phyloP scores from a whole-genome alignment of 2,113 vertebrate species.

The Prochilodus magdalenae region DNA sequence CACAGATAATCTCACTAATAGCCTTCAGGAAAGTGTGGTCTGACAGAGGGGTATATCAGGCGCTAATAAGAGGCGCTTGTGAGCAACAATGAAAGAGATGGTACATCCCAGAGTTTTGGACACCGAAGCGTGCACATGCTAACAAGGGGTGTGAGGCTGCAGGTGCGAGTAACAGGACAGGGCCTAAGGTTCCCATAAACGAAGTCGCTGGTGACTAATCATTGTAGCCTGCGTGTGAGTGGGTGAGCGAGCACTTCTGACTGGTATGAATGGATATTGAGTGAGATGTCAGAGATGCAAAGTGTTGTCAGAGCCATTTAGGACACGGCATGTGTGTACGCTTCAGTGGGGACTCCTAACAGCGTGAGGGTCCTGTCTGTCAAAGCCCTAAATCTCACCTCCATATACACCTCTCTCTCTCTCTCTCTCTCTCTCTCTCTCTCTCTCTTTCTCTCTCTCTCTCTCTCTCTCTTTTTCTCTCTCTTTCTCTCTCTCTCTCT shows the following conservation, averaged over 20 bases:
- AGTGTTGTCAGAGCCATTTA: constrained; percentile 30
- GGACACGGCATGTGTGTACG: constrained; percentile 4
- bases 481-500: constrained; percentile 15
- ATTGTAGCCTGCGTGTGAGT: background rate
- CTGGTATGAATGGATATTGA: constrained; percentile 29
- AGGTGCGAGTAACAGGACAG: too few relatives aligned
- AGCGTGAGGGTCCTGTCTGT: constrained; percentile 29
- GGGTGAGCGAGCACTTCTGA: background rate
- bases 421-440: constrained; percentile 55
- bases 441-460: constrained; percentile 54
- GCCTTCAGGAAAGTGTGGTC: too few relatives aligned
- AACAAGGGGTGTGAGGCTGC: too few relatives aligned
- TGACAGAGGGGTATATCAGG: too few relatives aligned
- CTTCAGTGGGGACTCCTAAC: constrained; percentile 39
- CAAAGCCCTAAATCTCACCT: constrained; percentile 59
- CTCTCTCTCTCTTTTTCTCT: constrained; percentile 63
- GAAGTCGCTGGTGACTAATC: background rate
- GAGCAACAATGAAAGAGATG: too few relatives aligned
- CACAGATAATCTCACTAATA: too few relatives aligned
- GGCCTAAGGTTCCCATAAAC: too few relatives aligned
- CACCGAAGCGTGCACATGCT: too few relatives aligned
- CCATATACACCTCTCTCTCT: constrained; percentile 22
- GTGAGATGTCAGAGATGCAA: constrained; percentile 38
- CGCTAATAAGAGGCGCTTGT: too few relatives aligned
- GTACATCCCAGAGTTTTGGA: too few relatives aligned